These are phyloP conservation scores for Zeuzera pyrina DNA, from an alignment of 2,888 invertebrate genomes.

Conservation along the genomic window DNA sequence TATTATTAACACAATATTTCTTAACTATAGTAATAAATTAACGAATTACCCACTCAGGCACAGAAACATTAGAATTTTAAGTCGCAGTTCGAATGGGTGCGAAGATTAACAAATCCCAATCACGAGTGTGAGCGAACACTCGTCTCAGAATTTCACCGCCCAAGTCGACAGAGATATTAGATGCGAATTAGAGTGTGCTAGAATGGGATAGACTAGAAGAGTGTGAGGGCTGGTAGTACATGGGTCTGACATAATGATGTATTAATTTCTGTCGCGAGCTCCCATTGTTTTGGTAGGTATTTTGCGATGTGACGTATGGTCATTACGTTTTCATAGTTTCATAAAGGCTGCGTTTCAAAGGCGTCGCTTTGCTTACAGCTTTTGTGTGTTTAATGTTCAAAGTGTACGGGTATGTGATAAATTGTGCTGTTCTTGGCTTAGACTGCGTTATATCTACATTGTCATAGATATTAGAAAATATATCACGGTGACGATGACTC, in stretches of 20 bases:
- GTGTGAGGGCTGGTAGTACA: constrained; percentile 37
- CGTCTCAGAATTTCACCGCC: constrained; percentile 53
- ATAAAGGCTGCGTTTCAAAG: constrained; percentile 56
- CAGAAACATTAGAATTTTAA: constrained; percentile 60
- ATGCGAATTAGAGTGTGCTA: constrained; percentile 11
- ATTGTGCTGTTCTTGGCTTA: constrained; percentile 26
- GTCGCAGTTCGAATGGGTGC: constrained; percentile 43
- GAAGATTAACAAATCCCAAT: constrained; percentile 67
- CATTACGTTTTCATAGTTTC: constrained; percentile 72
- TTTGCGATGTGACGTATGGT: constrained; percentile 68
- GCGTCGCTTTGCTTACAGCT: constrained; percentile 30
- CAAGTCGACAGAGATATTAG: constrained; percentile 24
- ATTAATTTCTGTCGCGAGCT: constrained; percentile 70
- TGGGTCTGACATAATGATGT: constrained; percentile 72
- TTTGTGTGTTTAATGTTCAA: constrained; percentile 61
- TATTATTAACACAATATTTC: too few species aligned
- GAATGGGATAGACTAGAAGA: constrained; percentile 24
- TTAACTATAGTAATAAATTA: too few species aligned
- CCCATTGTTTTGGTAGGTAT: constrained; percentile 70
- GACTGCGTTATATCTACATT: constrained; percentile 15
- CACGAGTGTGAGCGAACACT: constrained; percentile 56
- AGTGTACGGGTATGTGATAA: constrained; percentile 42
- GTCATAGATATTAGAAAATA: constrained; percentile 14
- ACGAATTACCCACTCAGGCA: constrained; percentile 46
- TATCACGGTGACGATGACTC: background rate